Conservation (phyloP, 2,113 vertebrate species). For the Nycticryphes semicollaris region DNA sequence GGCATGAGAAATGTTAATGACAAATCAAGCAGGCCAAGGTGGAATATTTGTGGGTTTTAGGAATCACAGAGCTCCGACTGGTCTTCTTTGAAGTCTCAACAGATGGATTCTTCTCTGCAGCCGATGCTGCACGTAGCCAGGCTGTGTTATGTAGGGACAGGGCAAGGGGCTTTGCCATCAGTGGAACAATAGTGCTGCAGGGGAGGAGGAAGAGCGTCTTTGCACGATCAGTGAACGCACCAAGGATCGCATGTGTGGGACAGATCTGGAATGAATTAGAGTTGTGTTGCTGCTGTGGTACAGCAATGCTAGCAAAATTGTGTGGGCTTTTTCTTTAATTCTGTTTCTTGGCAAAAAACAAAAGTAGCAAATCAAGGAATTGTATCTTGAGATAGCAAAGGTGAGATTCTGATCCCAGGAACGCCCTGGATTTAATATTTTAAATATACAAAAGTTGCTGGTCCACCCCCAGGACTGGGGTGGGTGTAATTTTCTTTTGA, state of each 20-base stretch:
- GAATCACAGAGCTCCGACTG: neutral
- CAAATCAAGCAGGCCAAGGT: slow-evolving; percentile 39
- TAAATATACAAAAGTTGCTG: neutral
- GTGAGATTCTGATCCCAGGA: neutral
- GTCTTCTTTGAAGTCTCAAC: slow-evolving; percentile 2
- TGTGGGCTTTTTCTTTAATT: neutral
- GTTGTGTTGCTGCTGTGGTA: neutral
- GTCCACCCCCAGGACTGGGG: rapidly evolving
- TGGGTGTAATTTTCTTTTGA: neutral
- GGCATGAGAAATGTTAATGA: slow-evolving; percentile 42
- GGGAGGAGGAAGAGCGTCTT: neutral
- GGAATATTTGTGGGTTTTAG: slow-evolving; percentile 40
- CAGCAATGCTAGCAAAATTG: neutral
- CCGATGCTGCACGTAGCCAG: neutral
- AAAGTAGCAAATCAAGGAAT: neutral
- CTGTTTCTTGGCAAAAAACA: neutral
- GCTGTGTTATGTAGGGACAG: neutral
- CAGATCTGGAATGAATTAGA: neutral
- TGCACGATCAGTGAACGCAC: neutral
- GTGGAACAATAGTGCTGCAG: neutral
- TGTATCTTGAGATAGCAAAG: neutral
- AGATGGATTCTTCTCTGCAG: slow-evolving; percentile 11
- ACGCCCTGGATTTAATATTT: neutral
- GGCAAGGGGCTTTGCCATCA: neutral
- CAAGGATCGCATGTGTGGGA: neutral